Evolutionary conservation across 2,113 vertebrate genomes (phyloP), one percentile per base, ranked within the genome.

Genomic region (Callionymus lyra): DNA sequence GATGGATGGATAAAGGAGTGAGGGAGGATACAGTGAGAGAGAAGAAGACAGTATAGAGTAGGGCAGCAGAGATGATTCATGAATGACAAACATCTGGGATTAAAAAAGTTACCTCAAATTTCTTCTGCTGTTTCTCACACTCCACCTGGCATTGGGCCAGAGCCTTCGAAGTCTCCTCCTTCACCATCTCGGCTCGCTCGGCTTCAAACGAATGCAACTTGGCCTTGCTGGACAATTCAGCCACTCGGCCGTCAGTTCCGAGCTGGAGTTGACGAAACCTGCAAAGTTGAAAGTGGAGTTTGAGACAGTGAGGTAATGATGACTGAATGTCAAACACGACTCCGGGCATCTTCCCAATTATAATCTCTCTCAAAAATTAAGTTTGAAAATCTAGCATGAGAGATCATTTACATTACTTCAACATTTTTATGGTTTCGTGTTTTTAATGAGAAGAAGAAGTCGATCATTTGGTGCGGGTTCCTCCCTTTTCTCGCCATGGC

Each of bases 61-160:
- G n/a, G n/a, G n/a, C n/a, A n/a, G n/a, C n/a, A n/a, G n/a, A n/a
- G n/a, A n/a, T n/a, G n/a, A n/a, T n/a, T n/a, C n/a, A n/a, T n/a
- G n/a, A n/a, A n/a, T n/a, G n/a, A n/a, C n/a, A n/a, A n/a, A n/a
- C n/a, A n/a, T n/a, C n/a, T n/a, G n/a, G n/a, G 21, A 8, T 27
- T 27, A 27, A 27, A 27, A 5, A 27, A n/a, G n/a, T 11, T 91
- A 94, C 95, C 92, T 99, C 94, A 48, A 98, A 51, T 76, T 98
- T 99, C 72, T 90, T 93, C 81, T 96, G 93, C 21, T 92, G 93
- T 66, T 97, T 99, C 64, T 98, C 93, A 82, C 93, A 94, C 80
- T 98, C 93, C 67, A 91, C 50, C 66, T 99, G 95, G 68, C 93
- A 96, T 38, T 91, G 90, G 13, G 85, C 87, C 72, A 99, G 87